Percentiles rank a stretch among this genome's conserved stretches.
These are phyloP conservation scores for Dolomedes plantarius DNA, from an alignment of 2,888 invertebrate genomes.

Conservation along the genomic window DNA sequence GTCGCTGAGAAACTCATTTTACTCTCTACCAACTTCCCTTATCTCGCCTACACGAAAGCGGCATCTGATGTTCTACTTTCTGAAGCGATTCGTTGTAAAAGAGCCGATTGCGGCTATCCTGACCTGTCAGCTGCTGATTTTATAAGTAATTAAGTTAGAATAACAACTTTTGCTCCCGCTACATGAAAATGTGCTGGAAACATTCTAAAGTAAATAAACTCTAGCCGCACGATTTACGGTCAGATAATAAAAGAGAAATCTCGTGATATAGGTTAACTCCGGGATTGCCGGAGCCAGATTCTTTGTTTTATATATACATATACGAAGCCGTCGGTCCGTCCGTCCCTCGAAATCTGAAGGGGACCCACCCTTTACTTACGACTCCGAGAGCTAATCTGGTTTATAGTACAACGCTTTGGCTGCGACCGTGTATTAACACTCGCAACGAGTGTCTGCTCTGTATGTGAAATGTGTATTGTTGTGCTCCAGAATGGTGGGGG, in stretches of 20 bases:
- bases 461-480: background rate
- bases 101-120: background rate
- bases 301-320: background rate
- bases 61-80: background rate
- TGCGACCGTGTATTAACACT: background rate
- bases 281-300: background rate
- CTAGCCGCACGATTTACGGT: background rate
- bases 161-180: background rate
- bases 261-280: constrained; percentile 30
- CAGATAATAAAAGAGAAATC: constrained; percentile 2
- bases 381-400: background rate
- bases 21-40: background rate
- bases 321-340: no score
- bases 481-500: constrained; percentile 7
- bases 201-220: background rate
- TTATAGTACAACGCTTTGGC: constrained; percentile 1
- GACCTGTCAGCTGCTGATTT: background rate
- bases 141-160: constrained; percentile 21
- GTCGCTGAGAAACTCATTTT: background rate
- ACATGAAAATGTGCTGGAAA: background rate
- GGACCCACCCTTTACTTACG: constrained; percentile 23
- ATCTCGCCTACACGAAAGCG: background rate
- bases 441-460: background rate
- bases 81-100: background rate
- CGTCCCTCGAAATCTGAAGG: constrained; percentile 29